These are phyloP conservation scores for Rhinolophus sinicus DNA, from an alignment of 2,113 vertebrate species.

Conservation along the genomic window DNA sequence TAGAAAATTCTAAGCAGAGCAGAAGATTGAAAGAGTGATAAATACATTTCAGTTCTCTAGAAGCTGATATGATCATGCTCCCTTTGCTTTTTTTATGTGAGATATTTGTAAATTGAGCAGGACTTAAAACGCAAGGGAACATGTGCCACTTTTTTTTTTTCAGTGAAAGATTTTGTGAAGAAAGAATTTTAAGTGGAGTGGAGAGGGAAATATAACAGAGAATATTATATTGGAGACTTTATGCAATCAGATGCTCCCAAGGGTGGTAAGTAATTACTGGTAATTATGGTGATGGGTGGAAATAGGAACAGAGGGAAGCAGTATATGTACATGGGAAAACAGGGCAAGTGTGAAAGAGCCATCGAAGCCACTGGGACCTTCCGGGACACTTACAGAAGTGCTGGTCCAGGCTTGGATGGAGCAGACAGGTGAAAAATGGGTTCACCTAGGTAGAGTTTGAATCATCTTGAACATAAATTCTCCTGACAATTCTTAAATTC, in stretches of 20 bases:
- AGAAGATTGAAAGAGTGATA: background rate
- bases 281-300: background rate
- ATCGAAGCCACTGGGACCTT: background rate
- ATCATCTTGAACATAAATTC: background rate
- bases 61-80: background rate
- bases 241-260: background rate
- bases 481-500: slow-evolving; percentile 26
- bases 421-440: background rate
- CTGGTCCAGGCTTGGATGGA: background rate
- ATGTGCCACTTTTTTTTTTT: background rate
- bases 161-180: background rate
- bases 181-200: slow-evolving; percentile 33
- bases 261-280: background rate
- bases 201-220: background rate
- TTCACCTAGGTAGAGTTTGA: background rate
- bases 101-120: background rate
- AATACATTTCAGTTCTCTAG: background rate
- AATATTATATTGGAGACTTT: background rate
- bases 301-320: background rate
- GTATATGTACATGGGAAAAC: background rate
- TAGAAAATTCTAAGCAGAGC: slow-evolving; percentile 15
- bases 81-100: background rate
- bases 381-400: background rate
- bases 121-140: background rate
- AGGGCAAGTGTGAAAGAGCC: background rate